Evolutionary conservation across 2,797 vertebrate genomes (phyloP).

Genomic region (Atherinosoma microstoma): DNA sequence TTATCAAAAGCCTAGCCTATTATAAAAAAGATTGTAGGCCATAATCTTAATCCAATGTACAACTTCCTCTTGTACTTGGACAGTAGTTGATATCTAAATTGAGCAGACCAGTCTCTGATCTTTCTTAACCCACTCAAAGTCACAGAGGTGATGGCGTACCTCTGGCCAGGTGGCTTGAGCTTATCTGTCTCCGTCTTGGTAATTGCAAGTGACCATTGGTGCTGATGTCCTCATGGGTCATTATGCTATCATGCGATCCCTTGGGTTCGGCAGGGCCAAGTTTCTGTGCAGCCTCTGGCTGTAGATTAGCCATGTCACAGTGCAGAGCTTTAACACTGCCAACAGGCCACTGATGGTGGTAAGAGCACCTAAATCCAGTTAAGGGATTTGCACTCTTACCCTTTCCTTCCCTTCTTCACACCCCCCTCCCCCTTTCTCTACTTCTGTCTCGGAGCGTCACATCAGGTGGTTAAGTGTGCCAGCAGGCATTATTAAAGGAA

Average conservation of each 20-base stretch:
- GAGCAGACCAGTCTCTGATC: slow-evolving; percentile 13
- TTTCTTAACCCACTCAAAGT: slow-evolving; percentile 35
- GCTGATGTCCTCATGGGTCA: slow-evolving; percentile 53
- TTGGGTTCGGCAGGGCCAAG: slow-evolving; percentile 36
- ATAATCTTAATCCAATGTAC: neutral
- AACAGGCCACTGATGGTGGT: slow-evolving; percentile 67
- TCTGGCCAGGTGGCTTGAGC: slow-evolving; percentile 49
- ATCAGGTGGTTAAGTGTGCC: slow-evolving; percentile 65
- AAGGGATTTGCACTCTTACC: slow-evolving; percentile 82
- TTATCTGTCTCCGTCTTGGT: slow-evolving; percentile 52
- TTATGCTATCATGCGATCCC: slow-evolving; percentile 48
- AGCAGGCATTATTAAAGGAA: slow-evolving; percentile 70
- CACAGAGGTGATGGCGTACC: slow-evolving; percentile 19
- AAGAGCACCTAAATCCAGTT: slow-evolving; percentile 82
- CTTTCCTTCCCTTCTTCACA: slow-evolving; percentile 43
- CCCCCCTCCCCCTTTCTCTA: slow-evolving; percentile 17
- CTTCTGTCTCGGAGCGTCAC: slow-evolving; percentile 59
- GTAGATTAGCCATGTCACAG: slow-evolving; percentile 80
- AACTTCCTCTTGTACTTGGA: neutral
- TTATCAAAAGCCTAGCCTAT: neutral
- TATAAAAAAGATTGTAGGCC: neutral
- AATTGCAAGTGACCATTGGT: slow-evolving; percentile 63
- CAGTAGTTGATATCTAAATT: neutral
- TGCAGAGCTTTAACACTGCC: slow-evolving; percentile 68
- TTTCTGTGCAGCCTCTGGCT: slow-evolving; percentile 67